These are phyloP conservation scores for Agrypnia vestita DNA, from an alignment of 1,140 invertebrate species.

Conservation along the genomic window DNA sequence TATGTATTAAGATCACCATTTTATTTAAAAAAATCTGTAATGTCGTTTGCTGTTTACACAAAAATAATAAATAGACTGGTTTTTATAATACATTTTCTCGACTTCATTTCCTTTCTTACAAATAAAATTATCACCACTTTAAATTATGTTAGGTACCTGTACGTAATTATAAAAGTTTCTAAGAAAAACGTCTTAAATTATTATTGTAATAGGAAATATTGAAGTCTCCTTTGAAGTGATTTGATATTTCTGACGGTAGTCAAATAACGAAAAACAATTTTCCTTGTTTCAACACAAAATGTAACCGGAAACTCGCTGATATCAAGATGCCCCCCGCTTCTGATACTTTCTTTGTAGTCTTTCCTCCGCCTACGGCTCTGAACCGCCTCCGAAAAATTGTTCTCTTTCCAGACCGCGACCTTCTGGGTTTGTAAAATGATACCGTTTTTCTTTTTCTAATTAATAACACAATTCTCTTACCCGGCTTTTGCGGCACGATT, in stretches of 20 bases:
- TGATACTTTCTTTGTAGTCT: not conserved
- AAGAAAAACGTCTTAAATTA: not conserved
- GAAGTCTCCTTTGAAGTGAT: not conserved
- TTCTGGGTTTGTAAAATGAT: conserved; percentile 13
- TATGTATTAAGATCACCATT: not conserved
- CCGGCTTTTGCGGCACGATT: not conserved
- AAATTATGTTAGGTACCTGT: too few species aligned
- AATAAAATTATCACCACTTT: not conserved
- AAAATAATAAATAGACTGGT: too few species aligned
- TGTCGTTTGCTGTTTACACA: too few species aligned
- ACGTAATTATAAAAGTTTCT: too few species aligned
- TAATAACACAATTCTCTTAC: not conserved
- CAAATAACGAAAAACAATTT: conserved; percentile 27
- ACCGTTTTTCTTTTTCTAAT: not conserved
- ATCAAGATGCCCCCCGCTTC: not conserved
- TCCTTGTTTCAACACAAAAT: conserved; percentile 36
- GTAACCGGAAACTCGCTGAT: conserved; percentile 26
- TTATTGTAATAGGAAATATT: not conserved
- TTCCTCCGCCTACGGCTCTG: not conserved
- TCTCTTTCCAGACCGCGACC: not conserved
- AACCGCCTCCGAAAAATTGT: not conserved
- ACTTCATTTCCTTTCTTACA: not conserved
- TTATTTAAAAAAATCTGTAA: not conserved
- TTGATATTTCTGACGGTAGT: not conserved
- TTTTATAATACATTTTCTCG: not conserved